Base-by-base conservation (phyloP, 2,888 invertebrate genomes). In the Aporophyla nigra region DNA sequence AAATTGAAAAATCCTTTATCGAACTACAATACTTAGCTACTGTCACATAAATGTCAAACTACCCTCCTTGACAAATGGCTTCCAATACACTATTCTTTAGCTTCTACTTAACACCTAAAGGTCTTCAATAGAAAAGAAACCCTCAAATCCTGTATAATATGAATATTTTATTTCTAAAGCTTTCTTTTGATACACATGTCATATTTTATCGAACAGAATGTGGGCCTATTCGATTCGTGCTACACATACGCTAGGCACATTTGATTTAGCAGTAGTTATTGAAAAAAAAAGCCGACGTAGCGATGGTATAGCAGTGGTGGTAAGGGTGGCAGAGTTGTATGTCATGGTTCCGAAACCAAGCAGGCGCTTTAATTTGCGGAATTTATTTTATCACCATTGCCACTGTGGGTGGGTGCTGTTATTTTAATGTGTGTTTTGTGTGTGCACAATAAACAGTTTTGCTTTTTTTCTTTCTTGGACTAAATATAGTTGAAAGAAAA, bases 1-100 rank as follows among this genome's bases (percentile, higher is more conserved):
- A 27, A 24, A 59, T 19, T 27, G 1, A 33, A 62, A 40, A 14
- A 40, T 33, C 21, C 14, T 61, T 71, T n/a, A 71, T 58, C 58
- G 19, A 21, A 16, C 49, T 40, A 63, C 40, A 71, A 65, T 66
- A 75, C 2, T 0, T 7, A 58, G 19, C 19, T 21, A 14, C 21
- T 53, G 27, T 76, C 61, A 56, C 61, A 43, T 51, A 76, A 76
- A 56, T 51, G 66, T 71, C 78, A 56, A 54, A 62, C 27, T 66
- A 66, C 40, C 53, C 51, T 27, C 40, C 12, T 27, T 59, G 46
- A 54, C 53, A 65, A 75, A 65, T 59, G 43, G 53, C 27, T 58
- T 59, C 5, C 43, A 53, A 65, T 69, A 40, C 53, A 59, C 7
- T 49, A n/a, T 61, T 40, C 21, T 59, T 43, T 40, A 51, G 7